Evolutionary conservation across 2,797 vertebrate species (phyloP).

Genomic region (Dicrostonyx torquatus): DNA sequence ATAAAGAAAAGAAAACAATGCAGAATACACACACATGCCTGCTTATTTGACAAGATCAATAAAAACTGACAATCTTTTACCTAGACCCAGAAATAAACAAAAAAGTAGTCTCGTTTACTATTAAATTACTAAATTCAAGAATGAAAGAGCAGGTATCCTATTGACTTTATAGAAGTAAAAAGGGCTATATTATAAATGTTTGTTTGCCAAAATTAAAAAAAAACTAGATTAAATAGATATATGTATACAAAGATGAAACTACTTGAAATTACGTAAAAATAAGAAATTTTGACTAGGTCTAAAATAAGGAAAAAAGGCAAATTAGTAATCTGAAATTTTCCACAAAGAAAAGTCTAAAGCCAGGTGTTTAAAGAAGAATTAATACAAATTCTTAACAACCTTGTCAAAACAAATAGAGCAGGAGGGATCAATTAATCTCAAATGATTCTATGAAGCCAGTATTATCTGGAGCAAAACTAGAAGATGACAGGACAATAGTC

Average conservation of each 20-base stretch:
- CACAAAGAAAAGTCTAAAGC: neutral
- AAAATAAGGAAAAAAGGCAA: neutral
- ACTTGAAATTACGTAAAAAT: slow-evolving; percentile 3
- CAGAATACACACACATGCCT: neutral
- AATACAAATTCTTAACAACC: neutral
- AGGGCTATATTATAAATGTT: neutral
- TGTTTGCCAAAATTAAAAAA: neutral
- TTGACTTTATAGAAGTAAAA: neutral
- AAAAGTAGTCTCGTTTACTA: neutral
- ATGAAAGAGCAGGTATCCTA: neutral
- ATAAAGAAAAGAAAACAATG: slow-evolving; percentile 11
- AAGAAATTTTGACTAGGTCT: neutral
- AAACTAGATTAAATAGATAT: neutral
- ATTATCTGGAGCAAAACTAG: neutral
- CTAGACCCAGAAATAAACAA: neutral
- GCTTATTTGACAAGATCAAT: neutral
- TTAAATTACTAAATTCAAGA: neutral
- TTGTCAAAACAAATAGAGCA: neutral
- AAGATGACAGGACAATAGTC: neutral
- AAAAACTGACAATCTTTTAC: neutral
- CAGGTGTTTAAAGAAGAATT: neutral
- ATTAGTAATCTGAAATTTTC: neutral
- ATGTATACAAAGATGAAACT: neutral
- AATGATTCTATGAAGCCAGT: neutral
- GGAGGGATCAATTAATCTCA: neutral